Conservation (phyloP, 92 coral and sea anemone genomes). For the Umimayanthus chanpuru region DNA sequence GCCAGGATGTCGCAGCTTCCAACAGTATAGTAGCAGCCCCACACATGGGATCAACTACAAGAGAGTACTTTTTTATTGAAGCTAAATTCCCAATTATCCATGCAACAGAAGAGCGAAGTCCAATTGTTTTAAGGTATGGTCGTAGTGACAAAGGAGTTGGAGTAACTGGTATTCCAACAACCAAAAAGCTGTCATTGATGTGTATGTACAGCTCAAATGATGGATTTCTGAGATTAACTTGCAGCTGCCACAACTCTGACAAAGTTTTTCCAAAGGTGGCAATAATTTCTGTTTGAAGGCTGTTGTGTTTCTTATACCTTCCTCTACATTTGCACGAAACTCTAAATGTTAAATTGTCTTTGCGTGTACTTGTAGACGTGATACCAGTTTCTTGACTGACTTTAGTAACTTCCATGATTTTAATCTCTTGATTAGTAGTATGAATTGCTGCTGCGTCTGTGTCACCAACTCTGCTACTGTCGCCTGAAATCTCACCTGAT, state of each 20-base stretch:
- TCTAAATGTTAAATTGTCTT: constrained; percentile 21
- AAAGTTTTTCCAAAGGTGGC: constrained; percentile 20
- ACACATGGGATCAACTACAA: constrained; percentile 45
- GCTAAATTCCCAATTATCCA: constrained; percentile 38
- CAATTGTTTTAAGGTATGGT: constrained; percentile 39
- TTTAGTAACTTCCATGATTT: not conserved
- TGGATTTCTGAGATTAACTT: constrained; percentile 34
- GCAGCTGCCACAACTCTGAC: constrained; percentile 20
- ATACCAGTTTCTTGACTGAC: not conserved
- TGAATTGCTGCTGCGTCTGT: not conserved
- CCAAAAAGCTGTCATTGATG: constrained; percentile 16
- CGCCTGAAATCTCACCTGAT: not conserved
- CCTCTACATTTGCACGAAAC: constrained; percentile 45
- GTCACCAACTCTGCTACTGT: not conserved
- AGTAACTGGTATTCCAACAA: constrained; percentile 36
- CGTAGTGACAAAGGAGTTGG: constrained; percentile 24
- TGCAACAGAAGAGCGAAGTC: constrained; percentile 36
- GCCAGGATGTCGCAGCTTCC: constrained; percentile 35
- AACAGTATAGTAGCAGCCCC: constrained; percentile 29
- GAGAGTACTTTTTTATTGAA: not conserved
- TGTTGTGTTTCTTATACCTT: not conserved
- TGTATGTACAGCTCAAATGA: constrained; percentile 31
- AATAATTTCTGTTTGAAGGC: constrained; percentile 17
- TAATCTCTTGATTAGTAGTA: not conserved
- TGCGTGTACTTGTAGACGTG: not conserved